These are phyloP conservation scores for Oryctes rhinoceros DNA, from an alignment of 1,140 invertebrate genomes.

Conservation along the genomic window DNA sequence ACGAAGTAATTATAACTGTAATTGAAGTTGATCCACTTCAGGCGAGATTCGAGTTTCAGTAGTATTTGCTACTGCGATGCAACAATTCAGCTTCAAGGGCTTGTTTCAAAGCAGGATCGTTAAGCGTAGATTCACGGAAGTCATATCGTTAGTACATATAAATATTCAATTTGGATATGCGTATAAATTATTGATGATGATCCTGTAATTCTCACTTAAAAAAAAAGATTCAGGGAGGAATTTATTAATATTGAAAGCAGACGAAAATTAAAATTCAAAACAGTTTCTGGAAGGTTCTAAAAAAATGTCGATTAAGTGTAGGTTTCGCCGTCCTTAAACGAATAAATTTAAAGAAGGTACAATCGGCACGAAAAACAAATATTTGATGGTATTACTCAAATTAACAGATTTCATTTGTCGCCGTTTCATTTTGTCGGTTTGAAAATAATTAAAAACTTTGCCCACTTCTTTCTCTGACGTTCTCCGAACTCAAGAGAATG, in stretches of 20 bases:
- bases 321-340: background rate
- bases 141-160: no score
- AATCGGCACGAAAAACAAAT: background rate
- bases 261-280: no score
- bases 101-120: background rate
- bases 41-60: background rate
- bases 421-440: slow-evolving; percentile 57
- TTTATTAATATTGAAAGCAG: no score
- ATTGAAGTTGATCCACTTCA: slow-evolving; percentile 23
- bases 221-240: no score
- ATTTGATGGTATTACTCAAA: background rate
- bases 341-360: background rate
- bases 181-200: no score
- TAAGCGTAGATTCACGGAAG: background rate
- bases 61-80: background rate
- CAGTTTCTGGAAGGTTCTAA: no score
- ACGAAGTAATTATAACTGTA: slow-evolving; percentile 34
- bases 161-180: no score
- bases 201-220: no score
- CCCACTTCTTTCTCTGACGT: slow-evolving; percentile 48
- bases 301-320: background rate
- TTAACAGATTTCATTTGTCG: slow-evolving; percentile 44
- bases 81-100: background rate
- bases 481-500: slow-evolving; percentile 51
- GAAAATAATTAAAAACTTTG: slow-evolving; percentile 60